Percentiles rank a stretch among this genome's conserved stretches.
These are phyloP conservation scores for Hyalella azteca DNA, from an alignment of 2,888 invertebrate species.

Conservation along the genomic window DNA sequence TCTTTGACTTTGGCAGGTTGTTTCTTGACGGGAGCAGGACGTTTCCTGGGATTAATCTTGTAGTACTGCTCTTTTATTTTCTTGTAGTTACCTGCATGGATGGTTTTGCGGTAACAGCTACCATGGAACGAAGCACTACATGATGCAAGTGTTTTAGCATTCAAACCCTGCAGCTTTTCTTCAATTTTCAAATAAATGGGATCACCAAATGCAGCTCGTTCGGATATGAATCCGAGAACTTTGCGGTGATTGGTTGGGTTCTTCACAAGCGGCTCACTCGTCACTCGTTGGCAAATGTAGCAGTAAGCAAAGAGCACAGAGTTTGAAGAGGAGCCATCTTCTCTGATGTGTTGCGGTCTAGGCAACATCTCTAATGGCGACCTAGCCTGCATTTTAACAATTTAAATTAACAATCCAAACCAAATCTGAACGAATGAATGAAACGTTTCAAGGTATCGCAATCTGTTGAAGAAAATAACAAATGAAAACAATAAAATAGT, in stretches of 20 bases:
- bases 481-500: too few relatives aligned
- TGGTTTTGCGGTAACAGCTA: constrained; percentile 17
- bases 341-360: neutral
- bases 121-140: neutral
- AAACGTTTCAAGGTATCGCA: too few relatives aligned
- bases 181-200: neutral
- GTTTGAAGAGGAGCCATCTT: neutral
- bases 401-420: too few relatives aligned
- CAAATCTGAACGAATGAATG: too few relatives aligned
- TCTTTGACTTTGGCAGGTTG: neutral
- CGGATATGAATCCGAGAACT: neutral
- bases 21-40: neutral
- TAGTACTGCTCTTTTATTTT: constrained; percentile 1
- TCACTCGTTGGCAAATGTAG: constrained; percentile 1
- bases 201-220: constrained; percentile 26
- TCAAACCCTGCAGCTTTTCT: neutral
- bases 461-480: too few relatives aligned
- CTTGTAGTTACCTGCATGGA: constrained; percentile 24
- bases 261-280: constrained; percentile 16
- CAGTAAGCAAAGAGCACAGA: constrained; percentile 1
- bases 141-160: neutral
- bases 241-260: constrained; percentile 11
- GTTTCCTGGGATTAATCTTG: neutral
- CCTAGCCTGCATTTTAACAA: neutral
- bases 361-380: neutral